phyloP scores from a whole-genome alignment of 2,797 vertebrate species.

The Diceros bicornis region DNA sequence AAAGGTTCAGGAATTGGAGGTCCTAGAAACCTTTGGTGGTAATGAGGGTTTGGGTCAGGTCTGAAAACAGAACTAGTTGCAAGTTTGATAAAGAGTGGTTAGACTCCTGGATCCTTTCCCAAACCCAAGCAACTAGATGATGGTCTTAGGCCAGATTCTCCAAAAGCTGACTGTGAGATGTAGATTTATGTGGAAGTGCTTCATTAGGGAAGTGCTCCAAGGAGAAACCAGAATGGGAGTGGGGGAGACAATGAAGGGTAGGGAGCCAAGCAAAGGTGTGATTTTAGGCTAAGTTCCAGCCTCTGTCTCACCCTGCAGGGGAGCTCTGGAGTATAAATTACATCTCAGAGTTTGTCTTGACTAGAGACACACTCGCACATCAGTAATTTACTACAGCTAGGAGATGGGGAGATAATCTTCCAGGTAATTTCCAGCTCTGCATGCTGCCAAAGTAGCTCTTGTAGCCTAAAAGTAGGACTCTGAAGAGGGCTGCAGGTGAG shows the following conservation, averaged over 20 bases:
- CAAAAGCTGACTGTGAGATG: neutral
- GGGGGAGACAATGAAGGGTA: neutral
- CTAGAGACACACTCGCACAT: neutral
- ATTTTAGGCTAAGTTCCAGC: neutral
- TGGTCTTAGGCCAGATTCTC: neutral
- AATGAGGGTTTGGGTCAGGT: neutral
- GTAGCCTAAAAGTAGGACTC: neutral
- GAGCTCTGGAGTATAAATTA: neutral
- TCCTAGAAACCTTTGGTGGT: neutral
- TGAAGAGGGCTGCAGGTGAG: neutral
- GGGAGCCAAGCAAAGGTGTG: neutral
- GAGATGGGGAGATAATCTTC: neutral
- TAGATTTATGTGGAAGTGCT: neutral
- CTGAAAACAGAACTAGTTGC: conserved; percentile 31
- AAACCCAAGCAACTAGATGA: neutral
- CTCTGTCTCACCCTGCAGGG: neutral
- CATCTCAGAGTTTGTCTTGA: neutral
- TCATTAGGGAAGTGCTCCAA: neutral
- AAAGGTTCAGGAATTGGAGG: neutral
- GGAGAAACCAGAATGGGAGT: neutral
- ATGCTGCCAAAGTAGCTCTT: neutral
- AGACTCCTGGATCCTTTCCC: neutral
- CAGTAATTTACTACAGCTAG: neutral
- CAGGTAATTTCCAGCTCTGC: neutral
- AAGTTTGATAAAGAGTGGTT: neutral